Conservation (phyloP, 2,797 vertebrate species). For the Lepus oiostolus region DNA sequence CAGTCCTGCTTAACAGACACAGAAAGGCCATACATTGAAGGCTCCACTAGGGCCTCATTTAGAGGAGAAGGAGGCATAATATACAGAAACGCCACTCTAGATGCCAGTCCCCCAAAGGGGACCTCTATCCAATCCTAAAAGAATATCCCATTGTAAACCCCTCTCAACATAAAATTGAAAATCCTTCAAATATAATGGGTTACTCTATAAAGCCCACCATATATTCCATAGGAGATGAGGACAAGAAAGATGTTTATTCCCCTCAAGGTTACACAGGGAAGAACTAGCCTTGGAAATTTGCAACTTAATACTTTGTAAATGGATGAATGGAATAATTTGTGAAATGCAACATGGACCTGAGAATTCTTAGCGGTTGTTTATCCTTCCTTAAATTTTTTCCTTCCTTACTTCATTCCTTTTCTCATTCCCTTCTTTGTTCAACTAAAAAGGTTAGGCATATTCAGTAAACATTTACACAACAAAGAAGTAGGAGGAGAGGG, state of each 20-base stretch:
- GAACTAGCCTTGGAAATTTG: background rate
- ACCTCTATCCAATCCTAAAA: background rate
- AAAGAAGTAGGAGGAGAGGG: background rate
- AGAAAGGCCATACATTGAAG: background rate
- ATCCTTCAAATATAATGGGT: background rate
- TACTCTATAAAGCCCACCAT: background rate
- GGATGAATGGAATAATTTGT: background rate
- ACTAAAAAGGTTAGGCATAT: background rate
- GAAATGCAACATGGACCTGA: background rate
- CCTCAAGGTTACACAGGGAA: background rate
- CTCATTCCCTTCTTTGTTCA: background rate
- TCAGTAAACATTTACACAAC: conserved; percentile 11
- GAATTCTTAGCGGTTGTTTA: background rate
- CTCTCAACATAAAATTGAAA: background rate
- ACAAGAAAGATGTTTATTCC: background rate
- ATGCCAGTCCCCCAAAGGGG: background rate
- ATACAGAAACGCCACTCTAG: background rate
- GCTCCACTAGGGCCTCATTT: background rate
- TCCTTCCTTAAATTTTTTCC: background rate
- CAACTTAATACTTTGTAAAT: background rate
- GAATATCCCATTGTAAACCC: background rate
- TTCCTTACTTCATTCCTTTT: background rate
- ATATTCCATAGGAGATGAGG: background rate
- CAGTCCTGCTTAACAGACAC: background rate
- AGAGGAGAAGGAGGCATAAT: background rate